These are phyloP conservation scores for Hemitrygon akajei DNA, from an alignment of 2,797 vertebrate species.

Conservation along the genomic window DNA sequence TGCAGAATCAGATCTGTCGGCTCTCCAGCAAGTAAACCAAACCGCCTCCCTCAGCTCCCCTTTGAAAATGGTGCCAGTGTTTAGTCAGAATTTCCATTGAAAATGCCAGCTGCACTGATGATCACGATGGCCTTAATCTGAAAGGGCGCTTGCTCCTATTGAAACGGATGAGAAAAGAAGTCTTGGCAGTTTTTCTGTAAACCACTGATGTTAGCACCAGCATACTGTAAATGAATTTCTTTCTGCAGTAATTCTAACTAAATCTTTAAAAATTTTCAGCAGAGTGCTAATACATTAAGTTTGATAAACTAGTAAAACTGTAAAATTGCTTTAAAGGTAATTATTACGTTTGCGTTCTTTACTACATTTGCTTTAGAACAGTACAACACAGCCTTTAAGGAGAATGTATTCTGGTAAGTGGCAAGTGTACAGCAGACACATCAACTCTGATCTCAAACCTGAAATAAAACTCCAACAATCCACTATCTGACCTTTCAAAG, in stretches of 20 bases:
- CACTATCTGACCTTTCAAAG: no score
- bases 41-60: background rate
- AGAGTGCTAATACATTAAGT: background rate
- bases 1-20: background rate
- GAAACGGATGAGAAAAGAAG: slow-evolving; percentile 24
- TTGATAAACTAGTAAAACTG: background rate
- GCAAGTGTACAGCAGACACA: background rate
- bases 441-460: background rate
- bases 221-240: slow-evolving; percentile 24
- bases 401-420: background rate
- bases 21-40: background rate
- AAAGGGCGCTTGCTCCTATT: slow-evolving; percentile 23
- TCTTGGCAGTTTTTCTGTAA: background rate
- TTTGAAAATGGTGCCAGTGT: slow-evolving; percentile 12
- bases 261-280: background rate
- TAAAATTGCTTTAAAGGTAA: background rate
- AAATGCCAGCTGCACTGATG: slow-evolving; percentile 20
- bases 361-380: background rate
- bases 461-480: no score
- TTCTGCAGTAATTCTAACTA: background rate
- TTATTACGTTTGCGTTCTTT: background rate
- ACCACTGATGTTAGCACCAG: background rate
- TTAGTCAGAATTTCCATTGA: background rate
- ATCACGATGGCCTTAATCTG: background rate
- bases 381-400: background rate